Conservation (phyloP, 2,797 vertebrate species). For the Brachyalestes nurse region DNA sequence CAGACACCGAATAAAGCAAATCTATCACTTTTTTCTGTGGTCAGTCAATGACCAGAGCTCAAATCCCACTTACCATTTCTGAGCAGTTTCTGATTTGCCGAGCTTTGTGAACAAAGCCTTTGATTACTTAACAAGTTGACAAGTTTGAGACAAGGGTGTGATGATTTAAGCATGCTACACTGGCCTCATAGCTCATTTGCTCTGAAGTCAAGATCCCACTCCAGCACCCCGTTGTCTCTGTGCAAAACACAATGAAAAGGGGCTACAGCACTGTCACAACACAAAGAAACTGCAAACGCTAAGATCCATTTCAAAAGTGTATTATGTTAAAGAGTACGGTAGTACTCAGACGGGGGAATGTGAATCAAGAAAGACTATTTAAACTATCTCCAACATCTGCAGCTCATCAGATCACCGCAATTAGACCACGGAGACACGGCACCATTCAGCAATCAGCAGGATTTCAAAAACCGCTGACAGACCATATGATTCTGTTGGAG, state of each 20-base stretch:
- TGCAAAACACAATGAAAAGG: neutral
- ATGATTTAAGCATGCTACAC: too few relatives aligned
- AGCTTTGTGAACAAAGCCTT: too few relatives aligned
- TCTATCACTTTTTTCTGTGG: too few relatives aligned
- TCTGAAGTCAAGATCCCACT: too few relatives aligned
- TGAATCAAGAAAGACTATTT: neutral
- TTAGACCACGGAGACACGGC: neutral
- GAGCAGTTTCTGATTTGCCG: too few relatives aligned
- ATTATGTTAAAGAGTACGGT: neutral
- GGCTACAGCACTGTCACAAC: neutral
- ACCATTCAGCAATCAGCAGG: neutral
- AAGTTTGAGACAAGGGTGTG: too few relatives aligned
- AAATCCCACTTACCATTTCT: too few relatives aligned
- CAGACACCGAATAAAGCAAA: too few relatives aligned
- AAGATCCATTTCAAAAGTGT: neutral
- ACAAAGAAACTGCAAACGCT: neutral
- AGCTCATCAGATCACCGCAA: constrained; percentile 7
- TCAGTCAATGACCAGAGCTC: too few relatives aligned
- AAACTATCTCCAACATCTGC: neutral
- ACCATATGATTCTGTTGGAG: neutral
- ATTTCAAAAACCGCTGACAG: neutral
- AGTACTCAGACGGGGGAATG: neutral
- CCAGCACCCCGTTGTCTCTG: too few relatives aligned
- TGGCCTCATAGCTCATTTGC: too few relatives aligned
- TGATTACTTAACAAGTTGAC: too few relatives aligned